A percentile compares a stretch with the other conserved stretches of the same genome.
These are phyloP conservation scores for Drosophila recens DNA, from an alignment of 2,888 invertebrate species.

Conservation along the genomic window DNA sequence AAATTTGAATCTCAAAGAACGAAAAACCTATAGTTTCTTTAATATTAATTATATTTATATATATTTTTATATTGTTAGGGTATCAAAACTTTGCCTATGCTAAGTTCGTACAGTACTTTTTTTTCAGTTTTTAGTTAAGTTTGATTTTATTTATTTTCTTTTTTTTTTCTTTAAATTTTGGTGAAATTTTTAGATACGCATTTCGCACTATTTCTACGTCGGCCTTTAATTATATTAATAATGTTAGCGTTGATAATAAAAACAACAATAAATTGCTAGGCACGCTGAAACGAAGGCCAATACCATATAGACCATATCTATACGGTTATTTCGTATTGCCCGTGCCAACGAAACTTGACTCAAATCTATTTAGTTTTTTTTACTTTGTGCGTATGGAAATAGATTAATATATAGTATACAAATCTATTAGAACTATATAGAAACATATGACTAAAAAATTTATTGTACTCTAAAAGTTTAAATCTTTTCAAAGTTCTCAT, in stretches of 20 bases:
- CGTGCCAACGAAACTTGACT: slow-evolving; percentile 9
- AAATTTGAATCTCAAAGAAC: no score
- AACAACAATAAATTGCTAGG: slow-evolving; percentile 53
- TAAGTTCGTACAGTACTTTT: background rate
- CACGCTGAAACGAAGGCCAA: slow-evolving; percentile 50
- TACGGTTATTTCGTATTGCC: background rate
- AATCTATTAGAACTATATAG: slow-evolving; percentile 14
- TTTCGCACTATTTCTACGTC: slow-evolving; percentile 63
- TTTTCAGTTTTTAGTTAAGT: background rate
- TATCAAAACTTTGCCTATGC: background rate
- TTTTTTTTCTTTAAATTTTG: slow-evolving; percentile 11
- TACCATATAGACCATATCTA: slow-evolving; percentile 28
- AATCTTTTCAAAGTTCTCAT: no score
- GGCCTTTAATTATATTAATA: slow-evolving; percentile 68
- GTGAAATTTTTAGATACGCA: slow-evolving; percentile 45
- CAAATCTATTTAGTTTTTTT: slow-evolving; percentile 4
- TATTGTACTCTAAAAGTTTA: background rate
- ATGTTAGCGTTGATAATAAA: slow-evolving; percentile 54
- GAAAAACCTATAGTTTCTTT: no score
- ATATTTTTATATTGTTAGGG: background rate
- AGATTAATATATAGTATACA: slow-evolving; percentile 10
- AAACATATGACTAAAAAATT: background rate
- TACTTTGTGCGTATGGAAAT: background rate
- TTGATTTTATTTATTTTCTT: slow-evolving; percentile 15
- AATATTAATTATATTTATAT: no score